Evolutionary conservation across 2,797 vertebrate species (phyloP).

Genomic region (Sebastes itinus): DNA sequence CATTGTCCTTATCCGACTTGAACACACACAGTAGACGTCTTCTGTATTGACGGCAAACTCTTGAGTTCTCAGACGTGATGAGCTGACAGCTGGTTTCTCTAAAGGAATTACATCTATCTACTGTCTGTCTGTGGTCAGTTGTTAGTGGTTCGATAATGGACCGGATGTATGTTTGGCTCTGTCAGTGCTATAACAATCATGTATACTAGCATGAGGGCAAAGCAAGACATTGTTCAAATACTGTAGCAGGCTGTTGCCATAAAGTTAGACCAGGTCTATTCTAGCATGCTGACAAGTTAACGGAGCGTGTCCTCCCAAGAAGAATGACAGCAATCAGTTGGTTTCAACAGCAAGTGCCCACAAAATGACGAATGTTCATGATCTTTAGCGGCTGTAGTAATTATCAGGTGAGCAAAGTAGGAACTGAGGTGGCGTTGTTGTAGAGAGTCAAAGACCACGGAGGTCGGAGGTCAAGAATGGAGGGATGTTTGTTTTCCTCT

Average conservation of each 20-base stretch:
- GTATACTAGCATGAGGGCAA: neutral
- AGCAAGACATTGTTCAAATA: constrained; percentile 45
- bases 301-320: neutral
- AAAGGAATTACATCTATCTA: neutral
- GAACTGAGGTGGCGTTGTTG: neutral
- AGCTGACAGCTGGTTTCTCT: neutral
- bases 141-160: neutral
- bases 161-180: neutral
- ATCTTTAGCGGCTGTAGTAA: neutral
- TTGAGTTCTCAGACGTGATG: neutral
- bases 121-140: neutral
- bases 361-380: neutral
- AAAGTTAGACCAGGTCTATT: neutral
- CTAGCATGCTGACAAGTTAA: neutral
- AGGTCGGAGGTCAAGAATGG: neutral
- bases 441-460: neutral
- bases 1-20: constrained; percentile 2
- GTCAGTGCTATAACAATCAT: neutral
- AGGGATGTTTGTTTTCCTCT: neutral
- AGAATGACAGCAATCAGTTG: neutral
- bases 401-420: neutral
- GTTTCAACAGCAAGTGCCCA: neutral
- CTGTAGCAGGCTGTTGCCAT: constrained; percentile 22
- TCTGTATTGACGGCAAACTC: neutral
- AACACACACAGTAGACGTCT: neutral